Conservation (phyloP, 53 echinoderm and acorn worm genomes). For the Zoroaster sp. region DNA sequence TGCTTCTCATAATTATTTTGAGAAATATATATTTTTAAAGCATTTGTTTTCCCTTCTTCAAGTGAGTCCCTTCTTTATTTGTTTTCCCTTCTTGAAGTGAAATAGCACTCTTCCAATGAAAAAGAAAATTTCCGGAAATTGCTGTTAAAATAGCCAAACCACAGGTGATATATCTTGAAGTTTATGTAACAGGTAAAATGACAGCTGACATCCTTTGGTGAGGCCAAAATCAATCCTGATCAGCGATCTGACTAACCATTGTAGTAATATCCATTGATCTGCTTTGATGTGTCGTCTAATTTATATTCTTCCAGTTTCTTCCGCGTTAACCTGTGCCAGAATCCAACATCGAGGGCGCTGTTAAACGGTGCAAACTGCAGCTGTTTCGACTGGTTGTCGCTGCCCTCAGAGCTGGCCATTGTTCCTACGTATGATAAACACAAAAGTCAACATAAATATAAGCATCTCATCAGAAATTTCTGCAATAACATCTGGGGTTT, state of each 20-base stretch:
- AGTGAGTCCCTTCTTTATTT: no score
- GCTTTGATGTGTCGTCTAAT: slow-evolving; percentile 81
- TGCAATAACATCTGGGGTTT: no score
- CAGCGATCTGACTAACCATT: slow-evolving; percentile 66
- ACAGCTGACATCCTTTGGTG: background rate
- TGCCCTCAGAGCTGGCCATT: slow-evolving; percentile 5
- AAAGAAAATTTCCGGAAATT: no score
- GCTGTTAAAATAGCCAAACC: no score
- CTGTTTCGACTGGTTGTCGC: slow-evolving; percentile 24
- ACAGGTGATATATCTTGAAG: no score
- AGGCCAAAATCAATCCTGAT: background rate
- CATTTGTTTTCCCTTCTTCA: no score
- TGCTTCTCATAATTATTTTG: background rate
- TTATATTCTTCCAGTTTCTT: slow-evolving; percentile 96
- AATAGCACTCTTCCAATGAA: no score
- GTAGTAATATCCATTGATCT: slow-evolving; percentile 88
- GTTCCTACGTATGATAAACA: background rate
- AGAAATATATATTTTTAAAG: no score
- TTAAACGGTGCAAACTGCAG: slow-evolving; percentile 94
- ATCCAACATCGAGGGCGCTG: slow-evolving; percentile 95
- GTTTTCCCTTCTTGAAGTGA: no score
- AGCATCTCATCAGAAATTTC: background rate
- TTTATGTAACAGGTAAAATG: background rate
- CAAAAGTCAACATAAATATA: background rate
- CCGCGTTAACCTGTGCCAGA: slow-evolving; percentile 83